These are phyloP conservation scores for Prochilodus magdalenae DNA, from an alignment of 2,113 vertebrate genomes.

Conservation along the genomic window DNA sequence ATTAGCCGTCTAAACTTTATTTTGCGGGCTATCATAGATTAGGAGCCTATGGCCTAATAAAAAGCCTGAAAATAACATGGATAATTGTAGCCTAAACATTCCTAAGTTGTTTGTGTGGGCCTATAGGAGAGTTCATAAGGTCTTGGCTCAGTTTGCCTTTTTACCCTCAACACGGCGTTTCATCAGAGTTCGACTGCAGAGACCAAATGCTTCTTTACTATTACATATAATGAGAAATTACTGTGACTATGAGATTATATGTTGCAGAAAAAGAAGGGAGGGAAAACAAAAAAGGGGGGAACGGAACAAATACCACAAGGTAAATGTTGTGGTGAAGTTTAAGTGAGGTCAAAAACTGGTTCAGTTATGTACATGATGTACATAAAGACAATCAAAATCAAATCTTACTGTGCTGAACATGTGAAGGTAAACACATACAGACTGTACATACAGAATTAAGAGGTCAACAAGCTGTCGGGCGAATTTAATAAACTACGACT, in stretches of 20 bases:
- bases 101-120: conserved; percentile 8
- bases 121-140: neutral
- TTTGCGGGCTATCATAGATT: neutral
- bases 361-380: no score
- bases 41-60: neutral
- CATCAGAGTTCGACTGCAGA: neutral
- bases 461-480: no score
- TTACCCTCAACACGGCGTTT: neutral
- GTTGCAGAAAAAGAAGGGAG: neutral
- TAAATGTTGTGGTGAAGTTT: neutral
- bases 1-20: conserved; percentile 15
- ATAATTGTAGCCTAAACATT: neutral
- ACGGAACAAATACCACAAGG: neutral
- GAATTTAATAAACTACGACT: no score
- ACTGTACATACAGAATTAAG: no score
- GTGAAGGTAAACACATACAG: no score
- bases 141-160: neutral
- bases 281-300: neutral
- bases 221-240: neutral
- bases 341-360: no score
- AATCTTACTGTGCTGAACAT: no score
- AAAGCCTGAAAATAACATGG: neutral
- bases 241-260: neutral
- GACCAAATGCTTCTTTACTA: neutral
- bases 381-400: no score